Evolutionary conservation across 2,113 vertebrate species (phyloP).

Genomic region (Sturnus vulgaris): DNA sequence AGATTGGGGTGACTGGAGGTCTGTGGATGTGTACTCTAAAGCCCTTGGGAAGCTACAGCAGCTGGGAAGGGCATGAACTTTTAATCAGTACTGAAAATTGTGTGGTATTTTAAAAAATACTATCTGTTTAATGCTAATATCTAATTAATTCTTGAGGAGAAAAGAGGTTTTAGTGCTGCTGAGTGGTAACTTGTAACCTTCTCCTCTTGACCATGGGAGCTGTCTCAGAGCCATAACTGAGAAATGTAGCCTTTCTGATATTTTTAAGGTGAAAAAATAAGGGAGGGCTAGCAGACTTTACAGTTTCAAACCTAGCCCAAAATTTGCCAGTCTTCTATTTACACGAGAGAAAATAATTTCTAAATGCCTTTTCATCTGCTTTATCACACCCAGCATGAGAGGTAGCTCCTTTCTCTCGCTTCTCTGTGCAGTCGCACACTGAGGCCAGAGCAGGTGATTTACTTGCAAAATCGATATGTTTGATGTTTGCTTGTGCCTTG

Average conservation of each 20-base stretch:
- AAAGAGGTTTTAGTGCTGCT: slow-evolving; percentile 2
- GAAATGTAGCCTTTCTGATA: neutral
- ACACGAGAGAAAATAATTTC: neutral
- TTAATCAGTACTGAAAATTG: slow-evolving; percentile 27
- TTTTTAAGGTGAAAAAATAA: slow-evolving; percentile 15
- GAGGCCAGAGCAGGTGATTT: slow-evolving; percentile 41
- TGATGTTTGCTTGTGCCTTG: slow-evolving; percentile 58
- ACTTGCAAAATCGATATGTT: slow-evolving; percentile 56
- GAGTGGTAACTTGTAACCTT: neutral
- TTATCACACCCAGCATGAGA: slow-evolving; percentile 5
- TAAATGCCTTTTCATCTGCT: slow-evolving; percentile 21
- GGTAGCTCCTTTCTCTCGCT: neutral
- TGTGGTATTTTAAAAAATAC: neutral
- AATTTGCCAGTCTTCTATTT: neutral
- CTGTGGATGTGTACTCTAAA: neutral
- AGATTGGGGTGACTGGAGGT: slow-evolving; percentile 9
- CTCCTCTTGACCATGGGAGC: slow-evolving; percentile 2
- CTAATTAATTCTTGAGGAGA: slow-evolving; percentile 36
- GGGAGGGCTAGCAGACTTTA: neutral
- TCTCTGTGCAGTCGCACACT: neutral
- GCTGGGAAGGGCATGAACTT: neutral
- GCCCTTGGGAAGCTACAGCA: neutral
- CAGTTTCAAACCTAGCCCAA: neutral
- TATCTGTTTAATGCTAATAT: slow-evolving; percentile 5
- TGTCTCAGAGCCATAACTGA: neutral